A percentile compares a stretch with the other conserved stretches of the same genome.
These are phyloP conservation scores for Automeris io DNA, from an alignment of 2,888 invertebrate genomes.

Conservation along the genomic window DNA sequence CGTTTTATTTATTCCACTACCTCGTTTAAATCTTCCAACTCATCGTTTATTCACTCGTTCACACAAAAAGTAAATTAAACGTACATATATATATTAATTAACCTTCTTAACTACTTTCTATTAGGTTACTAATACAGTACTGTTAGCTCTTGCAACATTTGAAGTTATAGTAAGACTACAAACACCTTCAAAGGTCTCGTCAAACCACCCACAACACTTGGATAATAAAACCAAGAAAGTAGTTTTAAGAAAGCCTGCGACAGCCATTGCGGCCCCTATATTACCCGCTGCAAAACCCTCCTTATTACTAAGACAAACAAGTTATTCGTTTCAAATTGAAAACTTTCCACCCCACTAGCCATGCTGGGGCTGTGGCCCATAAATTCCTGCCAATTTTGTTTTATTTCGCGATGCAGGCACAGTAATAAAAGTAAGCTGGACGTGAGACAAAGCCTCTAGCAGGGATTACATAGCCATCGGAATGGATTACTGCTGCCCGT, in stretches of 20 bases:
- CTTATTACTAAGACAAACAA: conserved; percentile 74
- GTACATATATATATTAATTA: too few relatives aligned
- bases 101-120: too few relatives aligned
- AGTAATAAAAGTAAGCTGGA: conserved; percentile 77
- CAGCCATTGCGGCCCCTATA: conserved; percentile 65
- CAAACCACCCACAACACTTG: conserved; percentile 56
- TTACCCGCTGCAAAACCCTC: conserved; percentile 66
- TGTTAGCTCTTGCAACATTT: conserved; percentile 9
- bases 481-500: conserved; percentile 68
- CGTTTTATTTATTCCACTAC: too few relatives aligned
- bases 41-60: too few relatives aligned
- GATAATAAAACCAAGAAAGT: conserved; percentile 74
- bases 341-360: conserved; percentile 75
- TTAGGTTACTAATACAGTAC: too few relatives aligned
- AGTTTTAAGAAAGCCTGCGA: conserved; percentile 71
- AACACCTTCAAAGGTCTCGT: conserved; percentile 36
- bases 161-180: conserved; percentile 11
- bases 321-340: conserved; percentile 77
- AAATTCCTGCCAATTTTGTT: conserved; percentile 77
- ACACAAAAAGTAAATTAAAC: too few relatives aligned
- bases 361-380: conserved; percentile 65
- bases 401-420: conserved; percentile 74
- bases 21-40: too few relatives aligned
- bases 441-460: conserved; percentile 72
- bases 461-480: conserved; percentile 70